Percentiles rank a stretch among this genome's conserved stretches.
These are phyloP conservation scores for Harmothoe impar DNA, from an alignment of 2,888 invertebrate genomes.

Conservation along the genomic window DNA sequence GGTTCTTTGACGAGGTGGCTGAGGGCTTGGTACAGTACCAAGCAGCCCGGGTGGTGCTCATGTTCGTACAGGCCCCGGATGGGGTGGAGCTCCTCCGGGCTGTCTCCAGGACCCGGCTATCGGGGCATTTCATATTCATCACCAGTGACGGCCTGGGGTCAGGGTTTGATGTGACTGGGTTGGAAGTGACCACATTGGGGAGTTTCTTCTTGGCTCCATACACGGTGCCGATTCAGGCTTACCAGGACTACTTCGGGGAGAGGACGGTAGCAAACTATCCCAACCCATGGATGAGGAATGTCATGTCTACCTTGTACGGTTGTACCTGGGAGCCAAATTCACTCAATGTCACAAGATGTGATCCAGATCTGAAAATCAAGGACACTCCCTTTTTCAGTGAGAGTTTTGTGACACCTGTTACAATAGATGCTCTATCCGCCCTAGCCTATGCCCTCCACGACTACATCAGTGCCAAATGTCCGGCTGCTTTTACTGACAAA, in stretches of 20 bases:
- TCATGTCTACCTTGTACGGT: neutral
- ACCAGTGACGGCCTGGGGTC: conserved; percentile 64
- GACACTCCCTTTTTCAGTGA: conserved; percentile 1
- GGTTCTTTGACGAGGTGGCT: conserved; percentile 45
- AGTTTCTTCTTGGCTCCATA: conserved; percentile 62
- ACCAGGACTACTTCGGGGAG: conserved; percentile 27
- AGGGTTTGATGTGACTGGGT: conserved; percentile 25
- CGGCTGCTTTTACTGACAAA: conserved; percentile 42
- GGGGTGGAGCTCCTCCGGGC: conserved; percentile 53
- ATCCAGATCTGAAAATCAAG: neutral
- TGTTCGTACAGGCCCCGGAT: conserved; percentile 61
- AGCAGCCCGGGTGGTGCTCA: conserved; percentile 87
- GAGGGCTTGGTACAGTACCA: conserved; percentile 74
- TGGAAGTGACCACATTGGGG: conserved; percentile 39
- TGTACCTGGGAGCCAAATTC: neutral
- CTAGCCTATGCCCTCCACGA: conserved; percentile 69
- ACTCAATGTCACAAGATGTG: neutral
- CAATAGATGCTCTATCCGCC: conserved; percentile 69
- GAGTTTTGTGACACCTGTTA: neutral
- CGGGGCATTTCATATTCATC: conserved; percentile 57
- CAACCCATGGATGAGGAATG: neutral
- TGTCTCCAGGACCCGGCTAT: neutral
- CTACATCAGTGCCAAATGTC: conserved; percentile 65
- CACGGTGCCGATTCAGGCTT: conserved; percentile 13
- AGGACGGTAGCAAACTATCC: conserved; percentile 36